These are phyloP conservation scores for Hipposideros armiger DNA, from an alignment of 2,113 vertebrate species.

Conservation along the genomic window DNA sequence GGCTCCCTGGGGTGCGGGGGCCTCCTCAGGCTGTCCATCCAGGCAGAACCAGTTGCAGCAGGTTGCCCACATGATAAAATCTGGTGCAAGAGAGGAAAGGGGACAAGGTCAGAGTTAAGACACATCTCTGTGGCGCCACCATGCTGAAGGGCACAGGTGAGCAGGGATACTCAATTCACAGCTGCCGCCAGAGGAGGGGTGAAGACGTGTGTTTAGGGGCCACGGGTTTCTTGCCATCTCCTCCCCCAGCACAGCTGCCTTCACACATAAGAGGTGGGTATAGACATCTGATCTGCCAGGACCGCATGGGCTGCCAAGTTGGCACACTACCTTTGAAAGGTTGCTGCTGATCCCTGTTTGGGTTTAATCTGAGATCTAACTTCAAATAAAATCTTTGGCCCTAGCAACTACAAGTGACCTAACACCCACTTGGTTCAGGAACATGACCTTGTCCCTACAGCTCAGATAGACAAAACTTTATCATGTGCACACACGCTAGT, in stretches of 20 bases:
- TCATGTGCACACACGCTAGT: not conserved
- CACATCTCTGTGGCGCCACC: not conserved
- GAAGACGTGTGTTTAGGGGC: not conserved
- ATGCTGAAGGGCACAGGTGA: not conserved
- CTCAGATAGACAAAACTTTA: not conserved
- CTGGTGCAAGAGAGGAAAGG: constrained; percentile 69
- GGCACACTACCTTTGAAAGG: not conserved
- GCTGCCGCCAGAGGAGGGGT: not conserved
- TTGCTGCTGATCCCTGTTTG: not conserved
- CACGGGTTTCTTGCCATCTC: not conserved
- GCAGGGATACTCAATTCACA: not conserved
- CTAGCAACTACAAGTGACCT: not conserved
- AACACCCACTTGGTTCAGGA: constrained; percentile 36
- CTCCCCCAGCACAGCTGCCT: not conserved
- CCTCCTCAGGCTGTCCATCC: constrained; percentile 90
- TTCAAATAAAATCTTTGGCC: constrained; percentile 24
- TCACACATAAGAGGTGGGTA: not conserved
- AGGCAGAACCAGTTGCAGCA: constrained; percentile 96
- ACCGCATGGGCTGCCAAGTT: accelerated
- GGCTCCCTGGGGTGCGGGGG: constrained; percentile 64
- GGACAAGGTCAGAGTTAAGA: constrained; percentile 16
- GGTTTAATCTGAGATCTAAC: constrained; percentile 38
- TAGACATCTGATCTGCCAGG: not conserved
- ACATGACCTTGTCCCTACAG: not conserved
- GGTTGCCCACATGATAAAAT: constrained; percentile 93